Conservation (phyloP, 92 coral and sea anemone genomes). For the Zoanthus sociatus region DNA sequence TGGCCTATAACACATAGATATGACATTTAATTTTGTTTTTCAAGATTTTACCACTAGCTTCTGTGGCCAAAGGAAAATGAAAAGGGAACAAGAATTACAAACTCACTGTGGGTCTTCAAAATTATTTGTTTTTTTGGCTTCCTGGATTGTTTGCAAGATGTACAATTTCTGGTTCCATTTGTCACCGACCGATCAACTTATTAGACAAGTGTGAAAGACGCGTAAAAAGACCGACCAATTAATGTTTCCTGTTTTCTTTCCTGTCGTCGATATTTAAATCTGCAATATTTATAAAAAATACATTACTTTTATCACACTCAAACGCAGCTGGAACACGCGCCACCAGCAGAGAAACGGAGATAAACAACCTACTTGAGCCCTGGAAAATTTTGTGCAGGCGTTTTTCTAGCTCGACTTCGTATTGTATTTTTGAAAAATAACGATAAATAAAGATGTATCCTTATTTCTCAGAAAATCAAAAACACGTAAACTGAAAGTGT, state of each 20-base stretch:
- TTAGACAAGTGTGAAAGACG: constrained; percentile 2
- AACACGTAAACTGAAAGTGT: too few species aligned
- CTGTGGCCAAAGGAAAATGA: not conserved
- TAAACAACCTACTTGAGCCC: not conserved
- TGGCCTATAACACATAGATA: too few species aligned
- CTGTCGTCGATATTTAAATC: constrained; percentile 10
- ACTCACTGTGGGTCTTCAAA: not conserved
- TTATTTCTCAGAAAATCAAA: too few species aligned
- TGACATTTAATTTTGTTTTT: too few species aligned
- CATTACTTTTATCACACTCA: not conserved
- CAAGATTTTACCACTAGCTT: not conserved
- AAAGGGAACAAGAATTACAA: not conserved
- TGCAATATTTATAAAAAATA: not conserved
- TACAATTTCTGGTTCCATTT: too few species aligned
- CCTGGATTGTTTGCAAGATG: not conserved
- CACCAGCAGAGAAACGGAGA: constrained; percentile 26
- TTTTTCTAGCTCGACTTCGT: too few species aligned
- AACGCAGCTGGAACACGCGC: constrained; percentile 18
- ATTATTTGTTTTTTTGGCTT: not conserved
- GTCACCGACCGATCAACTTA: not conserved
- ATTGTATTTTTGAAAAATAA: too few species aligned
- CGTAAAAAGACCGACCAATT: constrained; percentile 33
- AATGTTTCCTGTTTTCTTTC: constrained; percentile 15
- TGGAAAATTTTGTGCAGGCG: too few species aligned
- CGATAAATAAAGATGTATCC: too few species aligned